Conservation (phyloP, 2,797 vertebrate species). For the Anniella stebbinsi region DNA sequence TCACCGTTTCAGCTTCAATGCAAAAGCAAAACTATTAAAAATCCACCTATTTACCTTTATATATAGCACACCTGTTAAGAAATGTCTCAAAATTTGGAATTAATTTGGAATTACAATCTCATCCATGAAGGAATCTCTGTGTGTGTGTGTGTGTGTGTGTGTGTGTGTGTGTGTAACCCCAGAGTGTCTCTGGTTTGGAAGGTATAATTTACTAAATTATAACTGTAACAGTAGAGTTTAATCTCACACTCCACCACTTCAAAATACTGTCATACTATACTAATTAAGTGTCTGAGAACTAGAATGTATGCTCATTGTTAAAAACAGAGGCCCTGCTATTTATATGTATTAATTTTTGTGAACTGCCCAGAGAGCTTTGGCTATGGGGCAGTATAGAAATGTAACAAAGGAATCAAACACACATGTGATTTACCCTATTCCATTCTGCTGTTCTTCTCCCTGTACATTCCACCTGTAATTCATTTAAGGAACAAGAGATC, state of each 20-base stretch:
- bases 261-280: background rate
- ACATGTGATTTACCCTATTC: background rate
- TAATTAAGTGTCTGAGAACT: background rate
- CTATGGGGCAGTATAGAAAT: too few relatives aligned
- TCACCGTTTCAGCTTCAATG: slow-evolving; percentile 2
- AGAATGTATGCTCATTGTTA: slow-evolving; percentile 3
- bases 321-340: background rate
- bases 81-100: background rate
- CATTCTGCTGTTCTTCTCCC: slow-evolving; percentile 24
- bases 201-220: slow-evolving; percentile 35
- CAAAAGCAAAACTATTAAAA: background rate
- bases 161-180: too few relatives aligned
- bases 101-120: background rate
- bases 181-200: background rate
- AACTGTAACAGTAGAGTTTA: background rate
- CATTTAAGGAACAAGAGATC: background rate
- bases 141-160: too few relatives aligned
- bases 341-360: background rate
- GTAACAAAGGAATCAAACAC: background rate
- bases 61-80: background rate
- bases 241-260: background rate
- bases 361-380: too few relatives aligned
- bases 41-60: slow-evolving; percentile 33
- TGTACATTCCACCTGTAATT: background rate
- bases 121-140: too few relatives aligned